Evolutionary conservation across 2,797 vertebrate species (phyloP).

Genomic region (Neomorphus geoffroyi): DNA sequence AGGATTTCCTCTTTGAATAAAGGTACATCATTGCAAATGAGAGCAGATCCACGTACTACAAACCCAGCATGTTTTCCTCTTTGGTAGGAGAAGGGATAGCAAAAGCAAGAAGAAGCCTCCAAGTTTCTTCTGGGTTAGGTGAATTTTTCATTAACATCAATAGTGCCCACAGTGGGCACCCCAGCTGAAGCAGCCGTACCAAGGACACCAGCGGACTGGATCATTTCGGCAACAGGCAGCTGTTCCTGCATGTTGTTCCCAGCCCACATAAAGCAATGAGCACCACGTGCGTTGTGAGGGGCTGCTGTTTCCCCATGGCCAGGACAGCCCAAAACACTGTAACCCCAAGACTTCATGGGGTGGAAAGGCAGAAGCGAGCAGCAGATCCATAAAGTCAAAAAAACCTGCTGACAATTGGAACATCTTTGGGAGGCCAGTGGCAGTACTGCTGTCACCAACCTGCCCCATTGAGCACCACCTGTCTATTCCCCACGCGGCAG

Average conservation of each 20-base stretch:
- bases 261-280: background rate
- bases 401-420: background rate
- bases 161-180: background rate
- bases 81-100: background rate
- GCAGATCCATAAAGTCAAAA: background rate
- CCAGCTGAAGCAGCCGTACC: accelerated
- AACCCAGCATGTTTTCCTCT: background rate
- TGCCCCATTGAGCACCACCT: background rate
- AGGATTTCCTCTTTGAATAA: conserved; percentile 52
- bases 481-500: accelerated
- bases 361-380: background rate
- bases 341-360: background rate
- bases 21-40: conserved; percentile 28
- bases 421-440: background rate
- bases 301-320: accelerated
- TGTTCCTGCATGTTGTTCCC: accelerated
- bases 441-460: background rate
- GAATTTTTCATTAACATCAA: background rate
- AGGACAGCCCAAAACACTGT: background rate
- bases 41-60: background rate
- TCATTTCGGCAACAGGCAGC: background rate
- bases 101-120: background rate
- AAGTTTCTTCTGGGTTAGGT: background rate
- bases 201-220: background rate
- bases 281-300: background rate